Conservation (phyloP, 2,888 invertebrate genomes). For the Phlogophora meticulosa region DNA sequence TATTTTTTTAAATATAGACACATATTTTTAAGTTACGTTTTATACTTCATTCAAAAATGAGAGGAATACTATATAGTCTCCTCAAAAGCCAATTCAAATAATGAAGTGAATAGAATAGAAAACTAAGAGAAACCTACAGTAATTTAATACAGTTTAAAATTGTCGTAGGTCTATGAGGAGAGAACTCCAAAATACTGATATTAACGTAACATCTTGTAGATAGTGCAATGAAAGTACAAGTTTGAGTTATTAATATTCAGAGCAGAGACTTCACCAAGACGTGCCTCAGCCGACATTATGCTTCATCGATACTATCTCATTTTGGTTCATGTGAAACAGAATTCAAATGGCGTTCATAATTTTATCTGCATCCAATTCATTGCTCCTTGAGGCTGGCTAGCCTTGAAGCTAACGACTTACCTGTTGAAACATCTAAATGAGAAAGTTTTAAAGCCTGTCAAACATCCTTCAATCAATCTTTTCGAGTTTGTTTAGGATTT, state of each 20-base stretch:
- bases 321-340: constrained; percentile 15
- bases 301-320: constrained; percentile 34
- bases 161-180: constrained; percentile 9
- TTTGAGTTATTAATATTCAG: constrained; percentile 45
- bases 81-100: not conserved
- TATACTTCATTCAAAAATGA: constrained; percentile 26
- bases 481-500: constrained; percentile 11
- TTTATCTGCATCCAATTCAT: constrained; percentile 22
- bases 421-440: constrained; percentile 30
- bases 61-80: not conserved
- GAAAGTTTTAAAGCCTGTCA: constrained; percentile 25
- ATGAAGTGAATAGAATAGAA: not conserved
- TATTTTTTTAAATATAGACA: constrained; percentile 22
- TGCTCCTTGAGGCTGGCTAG: constrained; percentile 4
- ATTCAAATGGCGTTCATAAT: constrained; percentile 29
- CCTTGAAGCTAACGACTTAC: constrained; percentile 39
- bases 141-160: not conserved
- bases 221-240: constrained; percentile 20
- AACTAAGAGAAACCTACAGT: not conserved
- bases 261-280: constrained; percentile 46
- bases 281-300: constrained; percentile 32
- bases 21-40: constrained; percentile 5
- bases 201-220: constrained; percentile 24
- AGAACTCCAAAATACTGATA: constrained; percentile 9
- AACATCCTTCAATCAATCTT: constrained; percentile 18